A percentile compares a stretch with the other conserved stretches of the same genome.
phyloP scores from a whole-genome alignment of 2,888 invertebrate species.

The Morpho achilles region DNA sequence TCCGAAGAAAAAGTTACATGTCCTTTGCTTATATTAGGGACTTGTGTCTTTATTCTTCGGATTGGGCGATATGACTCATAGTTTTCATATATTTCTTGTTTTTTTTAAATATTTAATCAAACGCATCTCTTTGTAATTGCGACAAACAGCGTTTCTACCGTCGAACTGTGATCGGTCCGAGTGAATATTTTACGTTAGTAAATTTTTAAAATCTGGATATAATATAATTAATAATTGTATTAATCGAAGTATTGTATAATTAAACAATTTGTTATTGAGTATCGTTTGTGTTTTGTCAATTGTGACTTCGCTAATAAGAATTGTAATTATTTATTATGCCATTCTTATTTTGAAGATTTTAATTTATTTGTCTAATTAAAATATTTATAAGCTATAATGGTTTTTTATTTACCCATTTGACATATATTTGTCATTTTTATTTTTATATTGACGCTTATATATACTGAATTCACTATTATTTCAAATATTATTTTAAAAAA shows the following conservation, averaged over 20 bases:
- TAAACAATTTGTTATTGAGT: constrained; percentile 44
- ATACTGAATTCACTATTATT: too few species aligned
- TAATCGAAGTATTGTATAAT: constrained; percentile 50
- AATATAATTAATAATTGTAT: constrained; percentile 43
- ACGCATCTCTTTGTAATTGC: neutral
- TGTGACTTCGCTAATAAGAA: constrained; percentile 48
- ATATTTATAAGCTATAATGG: constrained; percentile 56
- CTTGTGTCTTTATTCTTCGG: too few species aligned
- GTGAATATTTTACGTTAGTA: constrained; percentile 49
- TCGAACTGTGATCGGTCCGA: constrained; percentile 30
- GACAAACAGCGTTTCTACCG: constrained; percentile 5
- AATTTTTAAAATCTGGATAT: constrained; percentile 42
- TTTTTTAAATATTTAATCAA: too few species aligned
- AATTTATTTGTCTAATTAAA: constrained; percentile 78
- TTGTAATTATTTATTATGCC: constrained; percentile 64
- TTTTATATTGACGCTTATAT: too few species aligned
- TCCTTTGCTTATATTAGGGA: too few species aligned
- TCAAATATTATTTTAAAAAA: too few species aligned
- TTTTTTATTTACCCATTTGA: constrained; percentile 26
- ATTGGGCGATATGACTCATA: too few species aligned
- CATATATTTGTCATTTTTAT: too few species aligned
- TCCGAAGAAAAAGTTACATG: too few species aligned
- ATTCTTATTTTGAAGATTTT: constrained; percentile 62
- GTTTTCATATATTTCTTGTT: too few species aligned
- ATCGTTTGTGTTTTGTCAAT: constrained; percentile 53